Evolutionary conservation across 2,888 invertebrate genomes (phyloP).

Genomic region (Macrophya annulata): DNA sequence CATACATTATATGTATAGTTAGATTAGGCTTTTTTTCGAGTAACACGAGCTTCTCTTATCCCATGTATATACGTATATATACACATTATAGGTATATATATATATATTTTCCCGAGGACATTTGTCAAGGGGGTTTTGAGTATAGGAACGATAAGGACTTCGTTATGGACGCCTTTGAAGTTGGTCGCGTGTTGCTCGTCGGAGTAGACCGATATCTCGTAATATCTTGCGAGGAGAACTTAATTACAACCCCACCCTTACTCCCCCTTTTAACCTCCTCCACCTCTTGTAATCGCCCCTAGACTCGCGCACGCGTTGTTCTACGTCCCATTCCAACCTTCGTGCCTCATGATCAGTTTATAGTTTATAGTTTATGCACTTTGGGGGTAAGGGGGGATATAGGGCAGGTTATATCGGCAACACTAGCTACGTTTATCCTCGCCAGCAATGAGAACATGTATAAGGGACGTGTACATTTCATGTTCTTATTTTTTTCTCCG

Average conservation of each 20-base stretch:
- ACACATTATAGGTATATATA: too few species aligned
- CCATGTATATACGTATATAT: background rate
- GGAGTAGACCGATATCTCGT: conserved; percentile 79
- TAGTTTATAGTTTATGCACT: conserved; percentile 32
- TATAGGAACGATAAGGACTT: conserved; percentile 76
- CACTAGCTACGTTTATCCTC: background rate
- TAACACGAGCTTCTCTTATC: background rate
- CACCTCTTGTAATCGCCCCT: conserved; percentile 49
- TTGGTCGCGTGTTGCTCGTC: conserved; percentile 79
- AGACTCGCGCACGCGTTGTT: conserved; percentile 58
- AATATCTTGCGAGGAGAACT: conserved; percentile 80
- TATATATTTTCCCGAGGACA: conserved; percentile 9
- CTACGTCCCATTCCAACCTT: conserved; percentile 52
- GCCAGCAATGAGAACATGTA: background rate
- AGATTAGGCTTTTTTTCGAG: background rate
- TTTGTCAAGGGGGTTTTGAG: conserved; percentile 34
- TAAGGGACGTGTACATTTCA: background rate
- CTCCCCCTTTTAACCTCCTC: conserved; percentile 57
- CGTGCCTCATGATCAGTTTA: conserved; percentile 58
- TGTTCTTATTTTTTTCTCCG: too few species aligned
- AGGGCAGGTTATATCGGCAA: background rate
- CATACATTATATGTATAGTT: background rate
- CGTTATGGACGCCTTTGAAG: conserved; percentile 80
- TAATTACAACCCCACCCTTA: conserved; percentile 76
- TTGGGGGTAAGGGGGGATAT: background rate